Evolutionary conservation across 1,140 invertebrate genomes (phyloP).

Genomic region (Zaprionus camerounensis): DNA sequence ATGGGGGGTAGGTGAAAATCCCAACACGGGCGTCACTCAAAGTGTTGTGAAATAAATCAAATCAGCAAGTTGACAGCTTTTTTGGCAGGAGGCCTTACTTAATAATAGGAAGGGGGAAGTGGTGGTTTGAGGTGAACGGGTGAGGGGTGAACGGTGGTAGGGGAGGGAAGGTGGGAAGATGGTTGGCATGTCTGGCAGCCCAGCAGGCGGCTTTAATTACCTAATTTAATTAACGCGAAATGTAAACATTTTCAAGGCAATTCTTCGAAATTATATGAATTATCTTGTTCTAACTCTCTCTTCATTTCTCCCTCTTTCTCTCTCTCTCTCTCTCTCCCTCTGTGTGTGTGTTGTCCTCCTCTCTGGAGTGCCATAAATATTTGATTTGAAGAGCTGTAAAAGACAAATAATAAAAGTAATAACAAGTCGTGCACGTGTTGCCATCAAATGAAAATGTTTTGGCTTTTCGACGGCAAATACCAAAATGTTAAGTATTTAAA

Average conservation of each 20-base stretch:
- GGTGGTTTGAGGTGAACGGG: neutral
- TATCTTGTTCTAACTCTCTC: neutral
- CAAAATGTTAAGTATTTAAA: slow-evolving; percentile 5
- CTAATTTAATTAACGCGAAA: slow-evolving; percentile 67
- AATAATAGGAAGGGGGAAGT: neutral
- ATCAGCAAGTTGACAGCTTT: slow-evolving; percentile 46
- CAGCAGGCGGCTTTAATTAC: slow-evolving; percentile 39
- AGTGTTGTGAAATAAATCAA: slow-evolving; percentile 53
- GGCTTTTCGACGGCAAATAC: neutral
- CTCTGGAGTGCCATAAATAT: slow-evolving; percentile 25
- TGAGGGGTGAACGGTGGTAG: too few relatives aligned
- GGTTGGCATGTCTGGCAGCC: neutral
- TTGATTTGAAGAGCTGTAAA: slow-evolving; percentile 26
- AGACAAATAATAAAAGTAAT: slow-evolving; percentile 24
- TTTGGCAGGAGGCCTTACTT: neutral
- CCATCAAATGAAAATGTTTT: neutral
- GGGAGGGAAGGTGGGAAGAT: too few relatives aligned
- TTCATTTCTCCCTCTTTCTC: neutral
- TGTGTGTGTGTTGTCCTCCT: neutral
- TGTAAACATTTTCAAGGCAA: slow-evolving; percentile 49
- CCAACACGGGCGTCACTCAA: slow-evolving; percentile 32
- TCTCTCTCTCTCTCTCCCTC: neutral
- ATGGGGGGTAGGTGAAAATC: neutral
- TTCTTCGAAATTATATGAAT: slow-evolving; percentile 25
- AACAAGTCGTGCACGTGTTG: slow-evolving; percentile 11